phyloP scores from a whole-genome alignment of 2,113 vertebrate genomes.

The Mastomys coucha region DNA sequence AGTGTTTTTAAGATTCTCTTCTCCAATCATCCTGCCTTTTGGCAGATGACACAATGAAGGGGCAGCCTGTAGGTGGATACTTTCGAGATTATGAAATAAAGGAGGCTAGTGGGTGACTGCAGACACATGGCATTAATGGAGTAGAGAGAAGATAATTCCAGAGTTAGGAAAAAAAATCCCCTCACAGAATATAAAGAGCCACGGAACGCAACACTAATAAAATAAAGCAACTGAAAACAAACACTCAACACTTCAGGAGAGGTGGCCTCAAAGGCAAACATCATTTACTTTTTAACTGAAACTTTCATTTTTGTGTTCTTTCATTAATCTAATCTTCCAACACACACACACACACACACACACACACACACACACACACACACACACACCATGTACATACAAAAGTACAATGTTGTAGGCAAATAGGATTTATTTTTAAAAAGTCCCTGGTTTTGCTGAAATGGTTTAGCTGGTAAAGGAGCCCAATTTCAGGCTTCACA shows the following conservation, averaged over 20 bases:
- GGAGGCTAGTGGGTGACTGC: conserved; percentile 76
- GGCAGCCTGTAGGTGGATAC: conserved; percentile 75
- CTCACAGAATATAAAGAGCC: conserved; percentile 16
- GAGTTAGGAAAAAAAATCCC: background rate
- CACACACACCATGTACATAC: background rate
- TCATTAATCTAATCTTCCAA: background rate
- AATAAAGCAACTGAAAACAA: conserved; percentile 36
- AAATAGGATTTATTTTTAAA: conserved; percentile 22
- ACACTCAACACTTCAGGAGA: background rate
- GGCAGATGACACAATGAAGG: conserved; percentile 77
- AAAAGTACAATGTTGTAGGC: conserved; percentile 17
- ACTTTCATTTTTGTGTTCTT: conserved; percentile 16
- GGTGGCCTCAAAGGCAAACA: background rate
- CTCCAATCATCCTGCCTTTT: conserved; percentile 12
- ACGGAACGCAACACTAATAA: background rate
- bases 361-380: background rate
- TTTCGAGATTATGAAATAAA: conserved; percentile 82
- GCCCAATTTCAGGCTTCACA: background rate
- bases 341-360: background rate
- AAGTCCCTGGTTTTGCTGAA: background rate
- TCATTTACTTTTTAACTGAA: conserved; percentile 21
- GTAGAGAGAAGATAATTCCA: conserved; percentile 62
- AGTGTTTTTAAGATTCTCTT: conserved; percentile 63
- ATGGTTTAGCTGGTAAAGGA: background rate
- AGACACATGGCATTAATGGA: conserved; percentile 65